Evolutionary conservation across 2,113 vertebrate species (phyloP).

Genomic region (Silurus glanis): DNA sequence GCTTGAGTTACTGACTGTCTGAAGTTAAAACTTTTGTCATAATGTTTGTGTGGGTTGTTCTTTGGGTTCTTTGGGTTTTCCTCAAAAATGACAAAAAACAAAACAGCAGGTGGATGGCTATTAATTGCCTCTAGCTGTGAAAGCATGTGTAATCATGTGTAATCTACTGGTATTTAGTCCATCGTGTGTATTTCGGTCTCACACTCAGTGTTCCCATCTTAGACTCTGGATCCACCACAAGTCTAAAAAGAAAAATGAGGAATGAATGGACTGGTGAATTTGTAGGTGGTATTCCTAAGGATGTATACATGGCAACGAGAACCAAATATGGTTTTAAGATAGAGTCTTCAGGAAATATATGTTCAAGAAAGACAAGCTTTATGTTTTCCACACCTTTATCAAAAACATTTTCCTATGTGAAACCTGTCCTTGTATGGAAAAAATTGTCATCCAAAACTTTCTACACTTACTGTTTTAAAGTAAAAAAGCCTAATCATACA

Average conservation of each 20-base stretch:
- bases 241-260: neutral
- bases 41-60: neutral
- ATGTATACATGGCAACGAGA: neutral
- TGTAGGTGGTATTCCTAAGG: neutral
- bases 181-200: neutral
- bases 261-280: neutral
- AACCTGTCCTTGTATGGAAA: neutral
- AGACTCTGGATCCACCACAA: neutral
- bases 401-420: neutral
- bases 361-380: neutral
- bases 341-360: neutral
- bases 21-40: neutral
- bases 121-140: neutral
- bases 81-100: neutral
- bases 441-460: neutral
- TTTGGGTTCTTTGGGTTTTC: neutral
- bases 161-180: neutral
- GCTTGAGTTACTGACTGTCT: neutral
- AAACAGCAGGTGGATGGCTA: neutral
- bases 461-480: neutral
- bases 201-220: neutral
- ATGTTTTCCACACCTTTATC: neutral
- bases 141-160: neutral
- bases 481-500: neutral
- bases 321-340: neutral